Percentiles rank a stretch among this genome's conserved stretches.
Conservation (phyloP, 2,888 invertebrate genomes). For the Helleia helle region DNA sequence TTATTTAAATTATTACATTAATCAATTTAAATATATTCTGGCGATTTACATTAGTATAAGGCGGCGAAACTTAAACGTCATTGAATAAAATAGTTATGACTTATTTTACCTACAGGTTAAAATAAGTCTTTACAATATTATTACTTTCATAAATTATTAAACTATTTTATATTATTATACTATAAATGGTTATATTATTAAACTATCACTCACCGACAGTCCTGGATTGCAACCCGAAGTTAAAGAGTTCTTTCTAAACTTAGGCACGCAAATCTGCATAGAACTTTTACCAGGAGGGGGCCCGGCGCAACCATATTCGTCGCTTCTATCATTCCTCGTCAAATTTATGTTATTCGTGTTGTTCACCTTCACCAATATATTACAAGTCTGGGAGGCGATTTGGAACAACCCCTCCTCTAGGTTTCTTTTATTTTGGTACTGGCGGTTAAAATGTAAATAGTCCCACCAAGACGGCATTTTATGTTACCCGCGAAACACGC, state of each 20-base stretch:
- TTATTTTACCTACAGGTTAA: no score
- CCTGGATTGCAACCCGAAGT: constrained; percentile 74
- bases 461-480: constrained; percentile 78
- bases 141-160: no score
- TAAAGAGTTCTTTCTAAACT: constrained; percentile 60
- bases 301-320: constrained; percentile 72
- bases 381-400: constrained; percentile 85
- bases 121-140: no score
- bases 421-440: constrained; percentile 74
- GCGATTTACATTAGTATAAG: no score
- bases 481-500: constrained; percentile 30
- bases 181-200: background rate
- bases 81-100: no score
- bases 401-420: constrained; percentile 84
- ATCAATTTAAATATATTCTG: no score
- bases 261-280: constrained; percentile 75
- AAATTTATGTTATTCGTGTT: constrained; percentile 82
- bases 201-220: constrained; percentile 67
- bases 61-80: no score
- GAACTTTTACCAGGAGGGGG: constrained; percentile 55
- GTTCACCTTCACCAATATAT: constrained; percentile 83
- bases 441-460: constrained; percentile 66
- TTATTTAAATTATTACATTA: no score
- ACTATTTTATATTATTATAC: no score
- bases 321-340: constrained; percentile 78